Base-by-base conservation (phyloP, 2,888 invertebrate genomes). In the Melikaiella ostensackeni region DNA sequence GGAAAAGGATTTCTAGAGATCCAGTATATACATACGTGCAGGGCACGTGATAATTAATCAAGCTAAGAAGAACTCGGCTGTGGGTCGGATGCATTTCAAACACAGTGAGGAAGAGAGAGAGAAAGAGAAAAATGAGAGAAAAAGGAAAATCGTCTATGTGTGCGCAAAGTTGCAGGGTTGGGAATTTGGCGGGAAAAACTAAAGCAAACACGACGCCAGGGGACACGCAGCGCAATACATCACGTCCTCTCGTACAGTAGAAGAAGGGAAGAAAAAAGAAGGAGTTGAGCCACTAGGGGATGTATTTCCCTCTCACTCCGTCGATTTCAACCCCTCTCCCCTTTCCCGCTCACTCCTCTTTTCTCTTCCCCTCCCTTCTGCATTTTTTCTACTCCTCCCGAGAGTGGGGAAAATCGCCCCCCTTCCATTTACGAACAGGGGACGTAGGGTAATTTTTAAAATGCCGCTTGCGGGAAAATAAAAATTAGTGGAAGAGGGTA, bases 181-280 rank as follows among this genome's bases (percentile, higher is more conserved):
- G 82, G 85, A 88, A 88, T 90, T 89, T 88, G 89, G 90, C 90
- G 91, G 89, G 90, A 89, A 90, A 90, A 89, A 88, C 87, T 87
- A 87, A 88, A 87, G 88, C 86, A 87, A 89, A 90, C 86, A 88
- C 85, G 83, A 84, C 82, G 85, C 84, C 82, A 84, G 85, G 86
- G 84, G 86, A 86, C 85, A 85, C 86, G 84, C 85, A 84, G 82
- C 81, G 88, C 88, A 82, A 90, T 90, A 88, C 86, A 90, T 91
- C 89, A 89, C 87, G 85, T 86, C 86, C 88, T 87, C 87, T 85
- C 85, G 84, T 81, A 83, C 81, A 83, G 83, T 82, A 80, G 64
- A 78, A 80, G 77, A 79, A 77, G 77, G 76, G 74, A 81, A 81
- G 79, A 84, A 82, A 81, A 82, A 80, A 84, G 77, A 81, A 78